Base-by-base conservation (phyloP, 2,797 vertebrate species). In the Cottoperca gobio region DNA sequence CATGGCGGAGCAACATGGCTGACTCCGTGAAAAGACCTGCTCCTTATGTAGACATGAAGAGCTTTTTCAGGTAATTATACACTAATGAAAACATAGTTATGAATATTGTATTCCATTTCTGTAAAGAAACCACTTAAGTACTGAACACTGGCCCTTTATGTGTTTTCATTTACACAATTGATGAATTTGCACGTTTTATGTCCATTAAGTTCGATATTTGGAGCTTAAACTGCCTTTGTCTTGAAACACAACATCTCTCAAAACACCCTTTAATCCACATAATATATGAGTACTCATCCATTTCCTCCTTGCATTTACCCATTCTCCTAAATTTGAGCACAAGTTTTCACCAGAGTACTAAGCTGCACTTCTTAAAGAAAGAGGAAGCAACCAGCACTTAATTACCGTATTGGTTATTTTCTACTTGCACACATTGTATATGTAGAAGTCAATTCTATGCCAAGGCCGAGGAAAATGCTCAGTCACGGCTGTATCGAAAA, bases 141-240 rank as follows among this genome's bases (percentile, higher is more conserved):
- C n/a, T n/a, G n/a, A n/a, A n/a, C 31, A 33, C 33, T 31, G 31
- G 31, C 31, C 7, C 7, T 26, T 26, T 26, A 26, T 26, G 2
- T 43, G 40, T 55, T 65, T 58, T 53, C 23, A 63, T 23, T 49
- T 21, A 6, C 19, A 9, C 31, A 42, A 66, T 54, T 17, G 57
- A 26, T 49, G 33, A 58, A 39, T 55, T 64, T 73, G 26, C 28
- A 24, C 33, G 10, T 62, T 71, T 54, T 70, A 72, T 69, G 35
- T 45, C 40, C 14, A n/a, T 12, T n/a, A 11, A 28, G 13, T 35
- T 28, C 11, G 26, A 24, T 57, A 57, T 55, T 63, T 70, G 52
- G 53, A 40, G 54, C 11, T 69, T 63, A 53, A 78, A 70, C 11
- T 64, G 16, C 33, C 16, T 24, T 37, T 31, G 61, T 37, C n/a